Conservation (phyloP, 2,797 vertebrate genomes). For the Channallabes apus region DNA sequence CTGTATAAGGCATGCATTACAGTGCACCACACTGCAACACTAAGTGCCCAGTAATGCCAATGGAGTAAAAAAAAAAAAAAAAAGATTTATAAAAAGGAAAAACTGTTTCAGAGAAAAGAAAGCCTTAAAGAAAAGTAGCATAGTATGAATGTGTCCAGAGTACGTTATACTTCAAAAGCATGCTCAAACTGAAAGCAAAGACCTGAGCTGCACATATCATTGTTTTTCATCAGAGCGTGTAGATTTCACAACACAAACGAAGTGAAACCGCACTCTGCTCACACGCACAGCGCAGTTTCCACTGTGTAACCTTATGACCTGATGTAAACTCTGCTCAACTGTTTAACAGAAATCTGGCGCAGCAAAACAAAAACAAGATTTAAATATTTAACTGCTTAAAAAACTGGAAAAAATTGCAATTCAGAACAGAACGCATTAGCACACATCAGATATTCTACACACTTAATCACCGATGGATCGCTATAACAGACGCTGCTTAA, state of each 20-base stretch:
- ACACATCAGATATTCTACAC: neutral
- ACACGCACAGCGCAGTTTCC: constrained; percentile 39
- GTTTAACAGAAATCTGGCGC: neutral
- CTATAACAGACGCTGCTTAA: neutral
- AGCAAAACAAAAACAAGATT: neutral
- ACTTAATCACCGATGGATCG: neutral
- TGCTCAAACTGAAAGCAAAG: constrained; percentile 19
- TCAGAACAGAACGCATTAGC: neutral
- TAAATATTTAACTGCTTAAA: neutral
- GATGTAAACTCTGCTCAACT: constrained; percentile 17
- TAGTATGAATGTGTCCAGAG: neutral
- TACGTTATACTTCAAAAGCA: neutral
- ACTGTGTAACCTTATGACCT: constrained; percentile 24
- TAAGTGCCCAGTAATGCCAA: neutral
- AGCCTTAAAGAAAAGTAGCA: neutral
- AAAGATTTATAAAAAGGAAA: too few species aligned
- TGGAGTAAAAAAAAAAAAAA: neutral
- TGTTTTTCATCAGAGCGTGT: constrained; percentile 30
- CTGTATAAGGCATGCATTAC: too few species aligned
- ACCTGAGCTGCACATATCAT: constrained; percentile 15
- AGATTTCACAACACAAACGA: constrained; percentile 31
- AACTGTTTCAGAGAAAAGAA: neutral
- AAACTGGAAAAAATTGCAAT: neutral
- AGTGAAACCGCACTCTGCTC: constrained; percentile 40
- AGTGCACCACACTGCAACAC: too few species aligned